A percentile compares a stretch with the other conserved stretches of the same genome.
Conservation (phyloP, 2,113 vertebrate species). For the Xenotilapia caudafasciata region DNA sequence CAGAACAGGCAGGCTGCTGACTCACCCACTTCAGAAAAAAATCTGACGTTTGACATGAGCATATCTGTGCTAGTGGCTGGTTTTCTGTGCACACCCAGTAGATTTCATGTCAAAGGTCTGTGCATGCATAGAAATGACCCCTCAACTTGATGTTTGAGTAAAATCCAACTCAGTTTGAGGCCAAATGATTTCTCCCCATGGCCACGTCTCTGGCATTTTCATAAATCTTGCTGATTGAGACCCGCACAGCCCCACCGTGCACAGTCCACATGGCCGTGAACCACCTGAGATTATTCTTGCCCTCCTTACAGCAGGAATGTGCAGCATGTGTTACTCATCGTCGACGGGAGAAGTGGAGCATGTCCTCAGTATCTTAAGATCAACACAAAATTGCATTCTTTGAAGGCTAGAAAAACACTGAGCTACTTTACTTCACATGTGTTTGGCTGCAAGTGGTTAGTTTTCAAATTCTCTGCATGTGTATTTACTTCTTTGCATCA, state of each 20-base stretch:
- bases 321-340: conserved; percentile 34
- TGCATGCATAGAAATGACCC: background rate
- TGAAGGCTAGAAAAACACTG: background rate
- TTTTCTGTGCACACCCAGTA: background rate
- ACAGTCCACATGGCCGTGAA: background rate
- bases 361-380: conserved; percentile 11
- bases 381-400: conserved; percentile 1
- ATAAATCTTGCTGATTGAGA: background rate
- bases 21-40: conserved; percentile 11
- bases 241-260: background rate
- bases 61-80: background rate
- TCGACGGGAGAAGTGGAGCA: background rate
- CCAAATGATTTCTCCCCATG: background rate
- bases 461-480: background rate
- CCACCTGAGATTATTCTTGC: conserved; percentile 38
- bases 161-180: background rate
- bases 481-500: background rate
- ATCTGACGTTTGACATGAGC: background rate
- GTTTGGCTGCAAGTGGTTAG: background rate
- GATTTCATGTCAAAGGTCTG: background rate
- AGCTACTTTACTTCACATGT: background rate
- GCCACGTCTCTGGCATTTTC: background rate
- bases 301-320: conserved; percentile 43
- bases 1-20: conserved; percentile 29
- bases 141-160: background rate